Conservation (phyloP, 2,113 vertebrate genomes). For the Gallinago media region DNA sequence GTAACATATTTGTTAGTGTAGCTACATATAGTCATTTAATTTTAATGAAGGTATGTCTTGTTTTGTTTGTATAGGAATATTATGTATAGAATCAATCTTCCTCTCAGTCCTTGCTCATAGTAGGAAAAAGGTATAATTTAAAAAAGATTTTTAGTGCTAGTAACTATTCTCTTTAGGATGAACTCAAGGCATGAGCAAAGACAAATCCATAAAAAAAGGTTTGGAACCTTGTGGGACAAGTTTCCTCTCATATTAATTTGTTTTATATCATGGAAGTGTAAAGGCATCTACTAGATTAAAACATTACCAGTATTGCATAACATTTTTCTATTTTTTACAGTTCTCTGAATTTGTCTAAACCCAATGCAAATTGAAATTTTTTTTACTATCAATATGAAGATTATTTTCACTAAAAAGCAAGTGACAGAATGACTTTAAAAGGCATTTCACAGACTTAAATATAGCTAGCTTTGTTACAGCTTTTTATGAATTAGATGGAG, state of each 20-base stretch:
- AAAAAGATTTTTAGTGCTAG: neutral
- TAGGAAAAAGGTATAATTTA: neutral
- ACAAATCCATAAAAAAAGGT: neutral
- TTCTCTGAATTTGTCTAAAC: conserved; percentile 34
- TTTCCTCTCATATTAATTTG: conserved; percentile 20
- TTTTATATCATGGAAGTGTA: conserved; percentile 46
- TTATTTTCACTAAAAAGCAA: conserved; percentile 59
- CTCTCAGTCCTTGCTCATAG: neutral
- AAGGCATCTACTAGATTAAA: conserved; percentile 5
- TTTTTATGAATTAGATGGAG: conserved; percentile 59
- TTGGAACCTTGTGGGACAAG: neutral
- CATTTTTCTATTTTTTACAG: neutral
- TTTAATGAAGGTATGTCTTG: neutral
- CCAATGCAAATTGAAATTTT: conserved; percentile 47
- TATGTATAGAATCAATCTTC: neutral
- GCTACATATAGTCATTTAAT: neutral
- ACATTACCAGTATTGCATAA: neutral
- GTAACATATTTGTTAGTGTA: neutral
- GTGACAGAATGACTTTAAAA: conserved; percentile 51
- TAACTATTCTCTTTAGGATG: neutral
- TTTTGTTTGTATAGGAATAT: neutral
- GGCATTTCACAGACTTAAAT: conserved; percentile 9
- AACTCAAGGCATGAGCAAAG: neutral
- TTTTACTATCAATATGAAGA: neutral
- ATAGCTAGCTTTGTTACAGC: conserved; percentile 52